Evolutionary conservation across 2,888 invertebrate species (phyloP), one percentile per base, ranked within the genome.

Genomic region (Amaurobius ferox): DNA sequence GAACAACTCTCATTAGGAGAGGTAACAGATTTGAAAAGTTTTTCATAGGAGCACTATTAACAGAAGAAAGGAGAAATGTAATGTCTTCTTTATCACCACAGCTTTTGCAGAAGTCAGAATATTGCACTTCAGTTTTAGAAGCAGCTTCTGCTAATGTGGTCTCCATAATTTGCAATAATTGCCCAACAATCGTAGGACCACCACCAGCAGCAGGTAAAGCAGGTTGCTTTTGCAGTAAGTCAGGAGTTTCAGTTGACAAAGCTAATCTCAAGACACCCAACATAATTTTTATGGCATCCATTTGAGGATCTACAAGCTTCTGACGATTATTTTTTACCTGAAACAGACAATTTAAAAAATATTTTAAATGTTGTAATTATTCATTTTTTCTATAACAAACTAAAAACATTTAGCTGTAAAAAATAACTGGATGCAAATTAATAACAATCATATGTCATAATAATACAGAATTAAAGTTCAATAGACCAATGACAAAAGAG

Each of bases 91-190:
- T 95, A 9, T 96, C 96, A 11, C 97, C 97, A 90, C 97, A 96
- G 0, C 97, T 96, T 76, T 95, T 94, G 0, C 97, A 97, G 91
- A 98, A 97, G 90, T 94, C 94, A 86, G 95, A 93, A 92, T 97
- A 98, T 1, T 95, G 94, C 86, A 96, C 95, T 28, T 96, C 92
- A 0, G 96, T 94, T 90, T 97, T 95, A 76, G 95, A 95, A 3
- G 97, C 96, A 0, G 98, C 98, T 90, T 97, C 97, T 0, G 96
- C 95, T 6, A 98, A 92, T 80, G 98, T 95, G 0, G 96, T 96
- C 92, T 98, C 98, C 96, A 98, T 96, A 79, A 98, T 97, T 94
- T 95, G 96, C 0, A 98, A 93, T 85, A 98, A 92, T 91, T 98
- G 97, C 91, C 98, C 97, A 0, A 97, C 96, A 19, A 97, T 94